Percentiles rank a stretch among this genome's conserved stretches.
phyloP scores from a whole-genome alignment of 2,113 vertebrate genomes.

The Sander vitreus region DNA sequence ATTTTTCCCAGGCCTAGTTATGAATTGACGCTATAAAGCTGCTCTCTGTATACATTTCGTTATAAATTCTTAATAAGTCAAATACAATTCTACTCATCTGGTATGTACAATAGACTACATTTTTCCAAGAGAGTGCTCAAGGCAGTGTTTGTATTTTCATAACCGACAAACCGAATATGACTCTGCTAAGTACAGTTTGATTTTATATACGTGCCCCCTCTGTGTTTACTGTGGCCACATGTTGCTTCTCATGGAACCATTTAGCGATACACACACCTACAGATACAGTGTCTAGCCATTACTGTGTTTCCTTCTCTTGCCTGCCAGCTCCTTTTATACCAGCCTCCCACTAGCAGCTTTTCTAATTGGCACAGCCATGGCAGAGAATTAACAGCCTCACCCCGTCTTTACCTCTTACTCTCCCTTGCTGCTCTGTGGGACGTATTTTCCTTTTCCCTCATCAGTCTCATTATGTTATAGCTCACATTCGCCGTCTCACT shows the following conservation, averaged over 20 bases:
- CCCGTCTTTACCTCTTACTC: slow-evolving; percentile 46
- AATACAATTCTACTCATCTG: slow-evolving; percentile 16
- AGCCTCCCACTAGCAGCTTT: slow-evolving; percentile 68
- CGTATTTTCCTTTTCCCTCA: slow-evolving; percentile 43
- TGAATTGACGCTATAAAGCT: slow-evolving; percentile 33
- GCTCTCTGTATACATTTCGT: slow-evolving; percentile 11
- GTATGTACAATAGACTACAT: slow-evolving; percentile 18
- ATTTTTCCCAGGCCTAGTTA: slow-evolving; percentile 34
- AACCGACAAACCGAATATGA: neutral
- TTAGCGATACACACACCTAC: slow-evolving; percentile 39
- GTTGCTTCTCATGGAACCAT: slow-evolving; percentile 30
- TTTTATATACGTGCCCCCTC: neutral
- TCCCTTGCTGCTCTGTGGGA: slow-evolving; percentile 42
- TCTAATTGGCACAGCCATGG: slow-evolving; percentile 71
- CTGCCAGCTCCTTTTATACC: slow-evolving; percentile 61
- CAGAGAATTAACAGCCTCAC: slow-evolving; percentile 66
- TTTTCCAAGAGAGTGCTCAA: slow-evolving; percentile 5
- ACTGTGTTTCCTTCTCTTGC: slow-evolving; percentile 51
- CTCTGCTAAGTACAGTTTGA: neutral
- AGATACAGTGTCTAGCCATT: slow-evolving; percentile 49
- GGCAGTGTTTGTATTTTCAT: slow-evolving; percentile 14
- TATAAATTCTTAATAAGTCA: slow-evolving; percentile 19
- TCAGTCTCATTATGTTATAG: slow-evolving; percentile 60
- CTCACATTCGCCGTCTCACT: slow-evolving; percentile 1
- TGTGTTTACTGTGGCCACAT: slow-evolving; percentile 15